A percentile compares a stretch with the other conserved stretches of the same genome.
These are phyloP conservation scores for Halictus ligatus DNA, from an alignment of 2,888 invertebrate genomes.

Conservation along the genomic window DNA sequence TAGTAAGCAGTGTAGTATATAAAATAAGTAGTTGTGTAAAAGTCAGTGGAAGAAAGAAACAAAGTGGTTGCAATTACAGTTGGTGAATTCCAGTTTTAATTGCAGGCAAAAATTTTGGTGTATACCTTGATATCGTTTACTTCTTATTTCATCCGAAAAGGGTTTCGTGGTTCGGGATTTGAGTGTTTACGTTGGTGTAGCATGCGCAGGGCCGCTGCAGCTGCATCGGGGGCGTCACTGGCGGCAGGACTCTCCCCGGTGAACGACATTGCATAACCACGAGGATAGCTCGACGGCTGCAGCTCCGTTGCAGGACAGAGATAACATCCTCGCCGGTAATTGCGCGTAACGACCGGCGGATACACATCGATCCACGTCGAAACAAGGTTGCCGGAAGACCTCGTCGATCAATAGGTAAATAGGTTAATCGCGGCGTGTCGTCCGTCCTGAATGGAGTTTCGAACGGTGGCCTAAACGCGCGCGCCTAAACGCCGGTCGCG, in stretches of 20 bases:
- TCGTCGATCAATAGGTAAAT: constrained; percentile 71
- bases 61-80: no score
- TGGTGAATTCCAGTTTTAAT: no score
- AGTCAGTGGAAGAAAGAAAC: no score
- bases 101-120: no score
- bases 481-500: constrained; percentile 27
- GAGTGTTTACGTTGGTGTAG: not conserved
- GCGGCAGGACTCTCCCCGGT: not conserved
- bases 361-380: constrained; percentile 57
- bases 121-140: no score
- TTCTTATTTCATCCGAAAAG: no score
- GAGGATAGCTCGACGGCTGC: constrained; percentile 32
- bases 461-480: constrained; percentile 24
- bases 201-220: not conserved
- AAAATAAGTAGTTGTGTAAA: no score
- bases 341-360: constrained; percentile 55
- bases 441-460: constrained; percentile 62
- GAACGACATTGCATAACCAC: constrained; percentile 32
- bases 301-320: constrained; percentile 28
- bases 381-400: constrained; percentile 68
- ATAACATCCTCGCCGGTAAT: constrained; percentile 51
- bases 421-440: constrained; percentile 63
- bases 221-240: not conserved
- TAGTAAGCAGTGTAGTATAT: no score
- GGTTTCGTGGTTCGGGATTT: no score